Percentiles rank a stretch among this genome's conserved stretches.
These are phyloP conservation scores for Octodonta nipae DNA, from an alignment of 2,888 invertebrate genomes.

Conservation along the genomic window DNA sequence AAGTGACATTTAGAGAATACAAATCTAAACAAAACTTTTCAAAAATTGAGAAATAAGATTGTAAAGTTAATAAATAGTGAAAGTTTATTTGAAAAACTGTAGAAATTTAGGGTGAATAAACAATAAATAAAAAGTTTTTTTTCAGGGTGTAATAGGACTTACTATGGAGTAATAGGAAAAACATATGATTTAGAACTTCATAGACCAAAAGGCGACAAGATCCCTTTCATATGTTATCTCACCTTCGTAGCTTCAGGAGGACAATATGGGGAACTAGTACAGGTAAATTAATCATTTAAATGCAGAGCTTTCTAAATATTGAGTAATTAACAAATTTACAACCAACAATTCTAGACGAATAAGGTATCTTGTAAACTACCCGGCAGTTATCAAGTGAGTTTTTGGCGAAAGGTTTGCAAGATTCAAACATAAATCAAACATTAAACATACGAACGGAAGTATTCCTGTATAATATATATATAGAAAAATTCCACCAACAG, in stretches of 20 bases:
- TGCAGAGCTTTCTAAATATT: neutral
- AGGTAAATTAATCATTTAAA: constrained; percentile 37
- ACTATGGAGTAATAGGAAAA: constrained; percentile 76
- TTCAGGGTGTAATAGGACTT: constrained; percentile 80
- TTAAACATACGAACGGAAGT: too few relatives aligned
- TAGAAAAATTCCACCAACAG: too few relatives aligned
- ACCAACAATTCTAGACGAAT: too few relatives aligned
- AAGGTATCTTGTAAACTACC: too few relatives aligned
- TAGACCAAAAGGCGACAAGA: constrained; percentile 70
- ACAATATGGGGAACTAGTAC: constrained; percentile 71
- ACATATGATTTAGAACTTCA: constrained; percentile 78
- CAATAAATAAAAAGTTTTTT: constrained; percentile 19
- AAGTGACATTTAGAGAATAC: neutral
- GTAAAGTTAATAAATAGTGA: too few relatives aligned
- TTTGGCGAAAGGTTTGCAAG: too few relatives aligned
- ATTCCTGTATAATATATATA: too few relatives aligned
- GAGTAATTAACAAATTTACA: neutral
- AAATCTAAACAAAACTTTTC: too few relatives aligned
- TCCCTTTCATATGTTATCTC: constrained; percentile 76
- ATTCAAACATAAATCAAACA: too few relatives aligned
- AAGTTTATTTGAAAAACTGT: neutral
- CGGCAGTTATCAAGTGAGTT: too few relatives aligned
- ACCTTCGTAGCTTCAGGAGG: constrained; percentile 76
- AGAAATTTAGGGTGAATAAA: neutral
- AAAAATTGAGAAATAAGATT: too few relatives aligned